Conservation (phyloP, 2,113 vertebrate species). For the Thalassarche chlororhynchos region DNA sequence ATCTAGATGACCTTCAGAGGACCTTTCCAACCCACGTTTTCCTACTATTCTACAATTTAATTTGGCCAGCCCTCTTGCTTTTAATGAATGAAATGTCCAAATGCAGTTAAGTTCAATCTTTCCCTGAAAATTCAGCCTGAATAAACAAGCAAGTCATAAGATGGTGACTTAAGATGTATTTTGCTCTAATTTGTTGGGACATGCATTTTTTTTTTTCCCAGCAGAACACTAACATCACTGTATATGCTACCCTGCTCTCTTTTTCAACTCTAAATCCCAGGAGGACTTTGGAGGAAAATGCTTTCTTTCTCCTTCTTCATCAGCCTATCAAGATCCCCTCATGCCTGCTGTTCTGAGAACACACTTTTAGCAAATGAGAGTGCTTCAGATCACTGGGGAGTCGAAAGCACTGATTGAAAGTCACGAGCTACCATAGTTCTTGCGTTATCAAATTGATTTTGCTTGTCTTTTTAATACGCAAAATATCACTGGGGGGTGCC, state of each 20-base stretch:
- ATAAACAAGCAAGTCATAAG: neutral
- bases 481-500: neutral
- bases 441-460: conserved; percentile 37
- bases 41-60: too few relatives aligned
- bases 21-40: neutral
- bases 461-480: neutral
- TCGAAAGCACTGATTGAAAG: conserved; percentile 17
- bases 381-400: conserved; percentile 37
- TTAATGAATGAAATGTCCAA: neutral
- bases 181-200: neutral
- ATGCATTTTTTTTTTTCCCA: neutral
- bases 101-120: neutral
- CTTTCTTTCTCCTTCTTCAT: neutral
- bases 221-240: neutral
- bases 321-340: conserved; percentile 8
- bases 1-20: neutral
- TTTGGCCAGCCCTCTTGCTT: neutral
- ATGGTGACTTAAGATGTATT: neutral
- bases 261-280: conserved; percentile 13
- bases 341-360: conserved; percentile 26
- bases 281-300: conserved; percentile 4
- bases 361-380: neutral
- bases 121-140: neutral
- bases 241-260: neutral
- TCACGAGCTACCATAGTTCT: conserved; percentile 22